These are phyloP conservation scores for human (Homo sapiens) DNA, from an alignment of 2,113 vertebrate genomes.

Conservation along the genomic window DNA sequence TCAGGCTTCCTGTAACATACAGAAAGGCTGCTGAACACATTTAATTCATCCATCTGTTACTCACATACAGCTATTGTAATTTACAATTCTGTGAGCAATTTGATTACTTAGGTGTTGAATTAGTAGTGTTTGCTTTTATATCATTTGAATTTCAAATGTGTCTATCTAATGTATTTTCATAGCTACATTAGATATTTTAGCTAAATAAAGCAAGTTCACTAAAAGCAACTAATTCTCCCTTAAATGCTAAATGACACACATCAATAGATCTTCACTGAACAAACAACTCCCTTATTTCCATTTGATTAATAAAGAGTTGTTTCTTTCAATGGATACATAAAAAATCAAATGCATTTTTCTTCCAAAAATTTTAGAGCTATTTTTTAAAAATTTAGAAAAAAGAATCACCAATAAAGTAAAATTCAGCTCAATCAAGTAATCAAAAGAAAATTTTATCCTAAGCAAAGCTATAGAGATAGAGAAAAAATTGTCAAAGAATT, in stretches of 20 bases:
- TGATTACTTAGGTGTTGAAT: constrained; percentile 23
- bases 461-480: background rate
- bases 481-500: background rate
- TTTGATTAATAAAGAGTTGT: background rate
- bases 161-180: constrained; percentile 52
- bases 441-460: background rate
- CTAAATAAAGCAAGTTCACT: constrained; percentile 18
- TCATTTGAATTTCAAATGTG: constrained; percentile 54
- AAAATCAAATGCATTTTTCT: background rate
- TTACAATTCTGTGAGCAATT: constrained; percentile 45
- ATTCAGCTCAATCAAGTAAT: background rate
- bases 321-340: background rate
- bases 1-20: background rate
- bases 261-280: background rate
- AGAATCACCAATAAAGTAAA: background rate
- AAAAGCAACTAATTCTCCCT: background rate
- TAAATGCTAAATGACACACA: constrained; percentile 37
- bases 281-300: background rate
- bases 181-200: background rate
- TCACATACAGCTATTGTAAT: background rate
- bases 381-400: constrained; percentile 26
- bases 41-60: constrained; percentile 41
- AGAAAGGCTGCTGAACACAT: background rate
- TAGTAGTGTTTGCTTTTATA: constrained; percentile 43
- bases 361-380: background rate